phyloP scores from a whole-genome alignment of 2,797 vertebrate genomes.

The Crenichthys baileyi region DNA sequence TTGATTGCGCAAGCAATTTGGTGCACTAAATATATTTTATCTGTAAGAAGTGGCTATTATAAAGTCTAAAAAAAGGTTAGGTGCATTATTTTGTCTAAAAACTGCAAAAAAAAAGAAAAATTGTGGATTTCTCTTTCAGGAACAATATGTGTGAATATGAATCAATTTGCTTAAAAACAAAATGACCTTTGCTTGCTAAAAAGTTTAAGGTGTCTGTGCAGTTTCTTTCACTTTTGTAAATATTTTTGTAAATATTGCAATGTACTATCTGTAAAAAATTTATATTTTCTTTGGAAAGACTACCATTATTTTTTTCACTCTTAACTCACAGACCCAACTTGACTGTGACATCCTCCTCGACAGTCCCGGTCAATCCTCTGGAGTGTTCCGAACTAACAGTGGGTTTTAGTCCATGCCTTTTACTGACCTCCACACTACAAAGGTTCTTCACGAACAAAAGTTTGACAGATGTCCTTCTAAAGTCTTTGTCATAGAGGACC shows the following conservation, averaged over 20 bases:
- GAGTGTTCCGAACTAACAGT: slow-evolving; percentile 26
- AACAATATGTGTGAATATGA: neutral
- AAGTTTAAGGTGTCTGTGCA: neutral
- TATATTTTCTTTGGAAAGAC: slow-evolving; percentile 8
- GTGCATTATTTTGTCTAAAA: slow-evolving; percentile 19
- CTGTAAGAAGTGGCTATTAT: slow-evolving; percentile 26
- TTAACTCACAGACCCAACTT: slow-evolving; percentile 5
- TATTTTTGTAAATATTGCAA: neutral
- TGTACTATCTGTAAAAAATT: neutral
- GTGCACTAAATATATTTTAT: slow-evolving; percentile 32
- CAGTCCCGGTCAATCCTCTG: slow-evolving; percentile 37
- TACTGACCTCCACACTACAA: slow-evolving; percentile 63
- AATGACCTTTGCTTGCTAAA: neutral
- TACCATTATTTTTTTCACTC: slow-evolving; percentile 17
- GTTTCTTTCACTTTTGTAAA: fast-evolving
- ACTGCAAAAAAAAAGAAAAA: slow-evolving; percentile 11
- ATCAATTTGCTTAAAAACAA: neutral
- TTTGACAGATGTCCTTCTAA: slow-evolving; percentile 66
- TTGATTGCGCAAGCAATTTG: slow-evolving; percentile 14
- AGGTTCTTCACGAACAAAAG: slow-evolving; percentile 51
- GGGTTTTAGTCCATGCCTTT: slow-evolving; percentile 55
- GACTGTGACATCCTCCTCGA: slow-evolving; percentile 2
- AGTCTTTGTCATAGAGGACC: slow-evolving; percentile 37
- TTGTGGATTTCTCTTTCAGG: neutral
- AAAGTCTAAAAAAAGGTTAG: slow-evolving; percentile 31